These are phyloP conservation scores for Peromyscus attwateri DNA, from an alignment of 2,797 vertebrate genomes.

Conservation along the genomic window DNA sequence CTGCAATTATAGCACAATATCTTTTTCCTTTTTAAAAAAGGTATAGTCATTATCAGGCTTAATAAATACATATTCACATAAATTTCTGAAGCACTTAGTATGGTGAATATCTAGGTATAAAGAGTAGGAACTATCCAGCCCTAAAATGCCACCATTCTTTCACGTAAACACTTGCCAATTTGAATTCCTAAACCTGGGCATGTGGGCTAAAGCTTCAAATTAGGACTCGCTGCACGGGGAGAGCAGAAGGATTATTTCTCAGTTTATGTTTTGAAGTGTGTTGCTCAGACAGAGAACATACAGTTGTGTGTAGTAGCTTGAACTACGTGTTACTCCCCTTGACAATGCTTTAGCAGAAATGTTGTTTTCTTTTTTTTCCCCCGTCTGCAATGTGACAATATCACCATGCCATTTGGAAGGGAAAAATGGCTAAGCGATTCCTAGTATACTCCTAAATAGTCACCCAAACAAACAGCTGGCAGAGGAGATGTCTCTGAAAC, in stretches of 20 bases:
- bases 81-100: slow-evolving; percentile 46
- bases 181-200: slow-evolving; percentile 1
- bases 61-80: slow-evolving; percentile 32
- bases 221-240: background rate
- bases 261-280: slow-evolving; percentile 68
- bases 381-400: slow-evolving; percentile 65
- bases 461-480: slow-evolving; percentile 69
- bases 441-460: slow-evolving; percentile 44
- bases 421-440: slow-evolving; percentile 58
- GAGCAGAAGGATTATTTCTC: slow-evolving; percentile 67
- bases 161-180: background rate
- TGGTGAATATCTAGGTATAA: slow-evolving; percentile 25
- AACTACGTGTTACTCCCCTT: slow-evolving; percentile 68
- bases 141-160: slow-evolving; percentile 29
- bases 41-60: slow-evolving; percentile 17
- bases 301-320: slow-evolving; percentile 58
- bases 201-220: background rate
- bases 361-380: background rate
- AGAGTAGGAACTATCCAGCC: background rate
- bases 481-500: slow-evolving; percentile 29
- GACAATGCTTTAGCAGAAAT: slow-evolving; percentile 68
- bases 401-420: slow-evolving; percentile 52
- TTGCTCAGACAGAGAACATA: slow-evolving; percentile 49
- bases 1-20: slow-evolving; percentile 12
- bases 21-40: background rate